phyloP scores from a whole-genome alignment of 1,140 invertebrate genomes.

The Paramacrobiotus metropolitanus region DNA sequence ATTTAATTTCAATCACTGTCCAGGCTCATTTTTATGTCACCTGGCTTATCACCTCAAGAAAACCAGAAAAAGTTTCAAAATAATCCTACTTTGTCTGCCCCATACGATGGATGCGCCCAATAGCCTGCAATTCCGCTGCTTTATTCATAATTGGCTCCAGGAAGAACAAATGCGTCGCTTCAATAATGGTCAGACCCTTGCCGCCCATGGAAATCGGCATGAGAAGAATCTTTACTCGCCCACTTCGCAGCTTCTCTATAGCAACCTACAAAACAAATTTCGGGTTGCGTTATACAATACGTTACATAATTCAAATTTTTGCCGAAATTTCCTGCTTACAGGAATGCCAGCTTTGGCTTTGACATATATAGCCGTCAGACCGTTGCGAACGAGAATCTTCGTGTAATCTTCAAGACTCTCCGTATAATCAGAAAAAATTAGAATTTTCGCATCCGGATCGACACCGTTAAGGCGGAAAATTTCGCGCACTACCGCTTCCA shows the following conservation, averaged over 20 bases:
- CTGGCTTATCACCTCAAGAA: no score
- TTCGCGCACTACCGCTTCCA: slow-evolving; percentile 36
- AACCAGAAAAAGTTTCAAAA: no score
- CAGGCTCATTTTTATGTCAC: no score
- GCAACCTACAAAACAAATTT: slow-evolving; percentile 13
- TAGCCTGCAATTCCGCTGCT: slow-evolving; percentile 46
- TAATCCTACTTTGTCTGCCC: slow-evolving; percentile 40
- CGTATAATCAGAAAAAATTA: slow-evolving; percentile 47
- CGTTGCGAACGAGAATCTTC: slow-evolving; percentile 34
- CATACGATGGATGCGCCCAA: slow-evolving; percentile 50
- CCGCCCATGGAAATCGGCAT: slow-evolving; percentile 39
- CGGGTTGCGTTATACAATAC: neutral
- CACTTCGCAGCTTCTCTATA: slow-evolving; percentile 19
- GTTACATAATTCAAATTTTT: slow-evolving; percentile 7
- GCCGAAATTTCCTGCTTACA: slow-evolving; percentile 11
- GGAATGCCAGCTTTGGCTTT: slow-evolving; percentile 25
- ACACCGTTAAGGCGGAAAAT: slow-evolving; percentile 31
- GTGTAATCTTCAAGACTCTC: slow-evolving; percentile 35
- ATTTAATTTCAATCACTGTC: no score
- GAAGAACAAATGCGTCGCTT: slow-evolving; percentile 50
- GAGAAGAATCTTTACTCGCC: slow-evolving; percentile 34
- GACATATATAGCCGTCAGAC: slow-evolving; percentile 25
- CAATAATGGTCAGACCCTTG: slow-evolving; percentile 52
- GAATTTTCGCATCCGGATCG: slow-evolving; percentile 35
- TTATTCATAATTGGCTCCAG: slow-evolving; percentile 49